Base-by-base conservation (phyloP, 2,113 vertebrate genomes). In the Coreoperca whiteheadi region DNA sequence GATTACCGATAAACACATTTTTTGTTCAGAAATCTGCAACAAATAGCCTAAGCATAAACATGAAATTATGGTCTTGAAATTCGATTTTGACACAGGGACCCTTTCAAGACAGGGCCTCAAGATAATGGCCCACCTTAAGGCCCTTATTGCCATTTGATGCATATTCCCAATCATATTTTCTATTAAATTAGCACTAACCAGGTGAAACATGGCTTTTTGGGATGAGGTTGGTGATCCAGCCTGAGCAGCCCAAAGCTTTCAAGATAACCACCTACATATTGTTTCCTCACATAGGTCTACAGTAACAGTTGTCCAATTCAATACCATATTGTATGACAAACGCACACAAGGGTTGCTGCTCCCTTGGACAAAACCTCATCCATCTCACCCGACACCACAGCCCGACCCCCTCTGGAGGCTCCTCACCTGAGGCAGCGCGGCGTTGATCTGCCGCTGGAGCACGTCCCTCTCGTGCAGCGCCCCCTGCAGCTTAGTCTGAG, bases 361-460 rank as follows among this genome's bases (percentile, higher is more conserved):
- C 48, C 4, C 25, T 54, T 11, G 32, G 7, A 41, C 15, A 34
- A 39, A 59, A 60, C 56, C 34, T 37, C n/a, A 10, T 28, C 57
- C 50, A 43, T 12, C 51, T 59, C 18, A 53, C 56, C 20, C 59
- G 39, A 37, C 46, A 4, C 72, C 37, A 23, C 57, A 56, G 5
- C 48, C 57, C 46, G 11, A 51, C 46, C 18, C 63, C 50, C 32
- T 21, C 53, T 39, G 28, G 51, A 75, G 64, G 74, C 77, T 83
- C 57, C 95, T 96, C 95, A 99, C 98, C 98, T 99, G 98, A 4
- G 98, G 98, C 34, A 99, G 96, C 16, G 98, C 96, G 0, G 98
- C 97, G 93, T 96, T 98, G 87, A 99, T 97, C 88, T 99, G 98
- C 72, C 98, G 95, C 95, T 99, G 98, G 83, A 99, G 97, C 89